phyloP scores from a whole-genome alignment of 2,888 invertebrate species.

The Pollenia labialis region DNA sequence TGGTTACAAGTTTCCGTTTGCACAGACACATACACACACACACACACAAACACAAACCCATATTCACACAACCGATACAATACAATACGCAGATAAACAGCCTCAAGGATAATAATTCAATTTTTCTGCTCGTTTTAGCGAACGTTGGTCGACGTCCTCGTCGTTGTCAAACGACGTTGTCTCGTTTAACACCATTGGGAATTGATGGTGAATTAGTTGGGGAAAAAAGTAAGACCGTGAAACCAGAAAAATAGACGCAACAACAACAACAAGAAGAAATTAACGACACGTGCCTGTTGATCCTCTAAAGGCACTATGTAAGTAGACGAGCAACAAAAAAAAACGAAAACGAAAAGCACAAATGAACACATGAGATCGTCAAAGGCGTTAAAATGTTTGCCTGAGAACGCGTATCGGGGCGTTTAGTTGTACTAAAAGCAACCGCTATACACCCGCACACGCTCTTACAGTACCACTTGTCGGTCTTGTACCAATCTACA shows the following conservation, averaged over 20 bases:
- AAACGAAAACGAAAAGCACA: slow-evolving; percentile 54
- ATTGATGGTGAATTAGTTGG: slow-evolving; percentile 70
- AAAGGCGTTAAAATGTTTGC: slow-evolving; percentile 68
- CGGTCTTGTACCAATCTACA: slow-evolving; percentile 40
- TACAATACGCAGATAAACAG: slow-evolving; percentile 74
- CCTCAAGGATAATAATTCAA: slow-evolving; percentile 82
- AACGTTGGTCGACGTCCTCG: slow-evolving; percentile 66
- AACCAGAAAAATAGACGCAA: slow-evolving; percentile 35
- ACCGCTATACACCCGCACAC: slow-evolving; percentile 20
- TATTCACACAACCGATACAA: slow-evolving; percentile 63
- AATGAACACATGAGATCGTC: slow-evolving; percentile 64
- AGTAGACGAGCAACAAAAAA: slow-evolving; percentile 1
- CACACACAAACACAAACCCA: slow-evolving; percentile 36
- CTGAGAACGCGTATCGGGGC: slow-evolving; percentile 59
- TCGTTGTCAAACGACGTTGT: slow-evolving; percentile 50
- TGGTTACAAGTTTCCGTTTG: slow-evolving; percentile 78
- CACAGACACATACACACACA: slow-evolving; percentile 9
- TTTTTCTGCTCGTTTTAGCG: slow-evolving; percentile 82
- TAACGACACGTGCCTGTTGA: slow-evolving; percentile 78
- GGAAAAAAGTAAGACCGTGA: slow-evolving; percentile 26
- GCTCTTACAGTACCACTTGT: slow-evolving; percentile 76
- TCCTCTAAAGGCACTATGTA: slow-evolving; percentile 68
- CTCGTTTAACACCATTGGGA: slow-evolving; percentile 75
- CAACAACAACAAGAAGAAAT: slow-evolving; percentile 65
- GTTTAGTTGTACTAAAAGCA: slow-evolving; percentile 69